These are phyloP conservation scores for Esox lucius DNA, from an alignment of 2,797 vertebrate genomes.

Conservation along the genomic window DNA sequence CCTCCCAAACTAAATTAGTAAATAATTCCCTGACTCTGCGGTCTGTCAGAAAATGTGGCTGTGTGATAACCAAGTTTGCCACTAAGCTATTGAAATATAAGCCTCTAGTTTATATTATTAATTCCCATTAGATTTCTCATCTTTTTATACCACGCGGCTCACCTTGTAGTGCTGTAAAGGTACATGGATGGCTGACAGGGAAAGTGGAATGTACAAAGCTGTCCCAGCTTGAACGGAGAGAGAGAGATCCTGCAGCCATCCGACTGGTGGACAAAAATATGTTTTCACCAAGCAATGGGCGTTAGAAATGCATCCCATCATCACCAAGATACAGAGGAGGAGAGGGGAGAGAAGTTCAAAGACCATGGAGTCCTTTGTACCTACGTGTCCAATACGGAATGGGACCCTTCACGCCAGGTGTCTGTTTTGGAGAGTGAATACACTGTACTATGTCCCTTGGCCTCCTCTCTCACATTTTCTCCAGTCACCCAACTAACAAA, in stretches of 20 bases:
- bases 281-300: constrained; percentile 28
- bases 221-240: constrained; percentile 40
- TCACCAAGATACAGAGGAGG: constrained; percentile 26
- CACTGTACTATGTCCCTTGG: not conserved
- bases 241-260: constrained; percentile 37
- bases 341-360: constrained; percentile 1
- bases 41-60: too few species aligned
- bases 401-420: not conserved
- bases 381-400: not conserved
- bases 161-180: constrained; percentile 48
- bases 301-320: constrained; percentile 33
- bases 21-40: not conserved
- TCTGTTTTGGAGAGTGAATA: not conserved
- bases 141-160: constrained; percentile 22
- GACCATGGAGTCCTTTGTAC: constrained; percentile 1
- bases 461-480: constrained; percentile 1
- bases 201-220: constrained; percentile 50
- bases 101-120: not conserved
- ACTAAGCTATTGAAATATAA: not conserved
- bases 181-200: constrained; percentile 42
- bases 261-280: constrained; percentile 17
- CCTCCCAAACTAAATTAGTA: not conserved
- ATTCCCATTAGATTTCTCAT: not conserved
- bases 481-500: not conserved
- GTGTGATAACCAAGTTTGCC: not conserved